Base-by-base conservation (phyloP, 2,797 vertebrate species). In the Synanceia verrucosa region DNA sequence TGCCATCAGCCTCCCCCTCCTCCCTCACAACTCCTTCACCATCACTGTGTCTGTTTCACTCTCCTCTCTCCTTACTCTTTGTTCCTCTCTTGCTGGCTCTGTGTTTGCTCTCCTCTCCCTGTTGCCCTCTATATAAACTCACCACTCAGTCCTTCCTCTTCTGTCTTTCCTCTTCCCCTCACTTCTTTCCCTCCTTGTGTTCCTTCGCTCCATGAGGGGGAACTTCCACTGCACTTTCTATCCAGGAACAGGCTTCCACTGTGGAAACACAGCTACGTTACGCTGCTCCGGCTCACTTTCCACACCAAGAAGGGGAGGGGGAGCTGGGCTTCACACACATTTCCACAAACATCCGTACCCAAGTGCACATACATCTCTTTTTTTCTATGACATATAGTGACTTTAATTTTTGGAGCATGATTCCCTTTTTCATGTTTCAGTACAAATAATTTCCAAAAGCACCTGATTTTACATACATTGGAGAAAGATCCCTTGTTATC, bases 181-280 rank as follows among this genome's bases (percentile, higher is more conserved):
- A 80, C 71, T 52, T 69, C 66, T 73, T 73, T 80, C 68, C 73
- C 64, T 83, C 67, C 52, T 78, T 50, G 46, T 71, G 74, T 83
- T 90, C 79, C 73, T 82, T 84, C 55, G 14, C 83, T 91, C 86
- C 81, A 84, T 91, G 86, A 89, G 83, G 74, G 77, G 83, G 89
- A 91, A 89, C 88, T 92, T 93, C 90, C 89, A 88, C 81, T 90
- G 70, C 44, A 78, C 60, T 78, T 74, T 78, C 82, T 81, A 52
- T 91, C 91, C 90, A 91, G 85, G 87, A 92, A 91, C 86, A 87
- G 60, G 57, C 92, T 91, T 89, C 80, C 87, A 89, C 88, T 89
- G 85, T 92, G 90, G 92, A 92, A 93, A 92, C 82, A 79, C 48
- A 34, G 65, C 76, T 52, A 71, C 78, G 81, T 65, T 74, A 70